These are phyloP conservation scores for Unio delphinus DNA, from an alignment of 2,888 invertebrate genomes.

Conservation along the genomic window DNA sequence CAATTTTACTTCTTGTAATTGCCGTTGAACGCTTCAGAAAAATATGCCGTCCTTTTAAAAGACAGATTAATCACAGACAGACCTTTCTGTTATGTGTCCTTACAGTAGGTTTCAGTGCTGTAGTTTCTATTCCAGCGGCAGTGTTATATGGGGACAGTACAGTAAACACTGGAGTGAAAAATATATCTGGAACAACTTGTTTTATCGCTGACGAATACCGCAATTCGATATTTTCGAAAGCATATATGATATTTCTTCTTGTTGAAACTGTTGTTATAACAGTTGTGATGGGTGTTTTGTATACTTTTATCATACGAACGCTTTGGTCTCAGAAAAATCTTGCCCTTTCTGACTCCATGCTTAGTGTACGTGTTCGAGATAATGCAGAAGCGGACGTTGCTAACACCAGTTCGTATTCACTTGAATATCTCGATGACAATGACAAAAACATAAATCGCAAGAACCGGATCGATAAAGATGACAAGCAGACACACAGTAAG, in stretches of 20 bases:
- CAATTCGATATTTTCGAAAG: conserved; percentile 11
- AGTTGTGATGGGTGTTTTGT: conserved; percentile 18
- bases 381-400: not conserved
- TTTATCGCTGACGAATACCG: conserved; percentile 16
- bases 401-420: conserved; percentile 9
- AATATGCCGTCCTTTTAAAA: conserved; percentile 39
- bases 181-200: conserved; percentile 28
- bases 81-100: conserved; percentile 20
- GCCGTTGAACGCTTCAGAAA: conserved; percentile 36
- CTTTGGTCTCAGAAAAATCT: conserved; percentile 19
- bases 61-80: conserved; percentile 25
- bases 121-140: conserved; percentile 20
- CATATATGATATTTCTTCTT: conserved; percentile 12
- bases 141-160: conserved; percentile 18
- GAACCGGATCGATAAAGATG: too few relatives aligned
- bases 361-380: conserved; percentile 15
- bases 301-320: conserved; percentile 23
- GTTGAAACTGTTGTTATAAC: conserved; percentile 21
- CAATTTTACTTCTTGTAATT: conserved; percentile 34
- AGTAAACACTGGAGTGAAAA: conserved; percentile 23
- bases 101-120: conserved; percentile 17
- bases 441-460: not conserved
- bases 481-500: too few relatives aligned
- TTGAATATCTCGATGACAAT: conserved; percentile 8
- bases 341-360: conserved; percentile 23